Conservation (phyloP, 2,888 invertebrate genomes). For the Diplazon laetatorius region DNA sequence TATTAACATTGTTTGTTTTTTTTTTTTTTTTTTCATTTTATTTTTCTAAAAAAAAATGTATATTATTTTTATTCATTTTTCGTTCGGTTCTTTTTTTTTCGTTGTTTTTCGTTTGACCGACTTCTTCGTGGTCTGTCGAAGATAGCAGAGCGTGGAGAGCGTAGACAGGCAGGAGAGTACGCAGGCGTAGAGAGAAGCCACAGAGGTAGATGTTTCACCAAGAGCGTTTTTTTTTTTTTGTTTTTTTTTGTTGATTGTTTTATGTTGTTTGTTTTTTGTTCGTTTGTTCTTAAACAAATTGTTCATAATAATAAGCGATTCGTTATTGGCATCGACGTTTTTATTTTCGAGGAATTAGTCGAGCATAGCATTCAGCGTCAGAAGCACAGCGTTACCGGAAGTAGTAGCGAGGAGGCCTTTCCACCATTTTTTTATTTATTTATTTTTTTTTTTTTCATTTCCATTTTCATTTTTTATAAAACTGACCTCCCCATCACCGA, state of each 20-base stretch:
- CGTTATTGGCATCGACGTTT: slow-evolving; percentile 49
- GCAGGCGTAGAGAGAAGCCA: slow-evolving; percentile 61
- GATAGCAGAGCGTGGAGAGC: slow-evolving; percentile 29
- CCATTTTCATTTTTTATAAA: slow-evolving; percentile 21
- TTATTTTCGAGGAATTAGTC: slow-evolving; percentile 57
- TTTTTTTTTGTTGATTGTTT: slow-evolving; percentile 34
- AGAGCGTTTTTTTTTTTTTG: neutral
- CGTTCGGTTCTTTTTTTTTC: neutral
- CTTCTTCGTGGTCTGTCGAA: slow-evolving; percentile 43
- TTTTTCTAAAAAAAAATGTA: too few species aligned
- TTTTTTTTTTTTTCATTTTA: neutral
- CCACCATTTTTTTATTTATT: slow-evolving; percentile 34
- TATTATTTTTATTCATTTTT: slow-evolving; percentile 15
- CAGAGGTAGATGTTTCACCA: slow-evolving; percentile 52
- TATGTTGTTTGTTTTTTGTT: too few species aligned
- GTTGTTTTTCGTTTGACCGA: slow-evolving; percentile 10
- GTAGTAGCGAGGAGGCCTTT: slow-evolving; percentile 46
- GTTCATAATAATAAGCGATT: neutral
- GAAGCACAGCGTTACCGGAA: slow-evolving; percentile 38
- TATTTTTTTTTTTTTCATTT: slow-evolving; percentile 38
- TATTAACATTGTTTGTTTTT: slow-evolving; percentile 18
- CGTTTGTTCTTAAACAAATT: too few species aligned
- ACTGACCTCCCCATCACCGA: slow-evolving; percentile 65
- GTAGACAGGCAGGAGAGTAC: slow-evolving; percentile 53
- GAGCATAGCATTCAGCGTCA: slow-evolving; percentile 47